phyloP scores from a whole-genome alignment of 2,888 invertebrate species.

The Proisotoma minuta region DNA sequence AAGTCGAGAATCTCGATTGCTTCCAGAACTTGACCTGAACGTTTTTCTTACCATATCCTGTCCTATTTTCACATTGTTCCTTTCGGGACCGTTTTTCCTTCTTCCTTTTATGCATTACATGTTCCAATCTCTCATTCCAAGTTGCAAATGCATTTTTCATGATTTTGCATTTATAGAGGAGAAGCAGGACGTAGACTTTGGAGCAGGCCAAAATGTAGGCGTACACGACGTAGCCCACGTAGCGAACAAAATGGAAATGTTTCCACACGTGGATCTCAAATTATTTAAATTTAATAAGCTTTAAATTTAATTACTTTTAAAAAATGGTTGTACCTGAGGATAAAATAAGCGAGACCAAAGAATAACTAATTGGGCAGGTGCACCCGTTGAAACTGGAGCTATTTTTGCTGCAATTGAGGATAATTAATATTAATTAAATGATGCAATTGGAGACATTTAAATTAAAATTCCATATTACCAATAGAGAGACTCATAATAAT shows the following conservation, averaged over 20 bases:
- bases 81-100: slow-evolving; percentile 21
- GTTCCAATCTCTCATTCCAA: slow-evolving; percentile 41
- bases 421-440: neutral
- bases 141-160: slow-evolving; percentile 31
- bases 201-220: slow-evolving; percentile 31
- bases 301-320: too few relatives aligned
- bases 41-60: too few relatives aligned
- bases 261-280: slow-evolving; percentile 19
- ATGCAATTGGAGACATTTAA: neutral
- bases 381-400: slow-evolving; percentile 14
- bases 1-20: too few relatives aligned
- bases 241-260: neutral
- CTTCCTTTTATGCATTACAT: slow-evolving; percentile 26
- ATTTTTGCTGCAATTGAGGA: neutral
- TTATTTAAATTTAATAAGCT: too few relatives aligned
- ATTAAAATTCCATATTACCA: neutral
- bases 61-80: slow-evolving; percentile 23
- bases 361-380: slow-evolving; percentile 25
- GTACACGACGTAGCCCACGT: neutral
- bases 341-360: slow-evolving; percentile 17
- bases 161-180: slow-evolving; percentile 35
- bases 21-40: too few relatives aligned
- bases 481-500: neutral
- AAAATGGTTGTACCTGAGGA: too few relatives aligned
- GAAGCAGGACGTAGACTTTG: slow-evolving; percentile 37